Evolutionary conservation across 1,140 invertebrate species (phyloP), one percentile per base, ranked within the genome.

Genomic region (Hetaerina americana): DNA sequence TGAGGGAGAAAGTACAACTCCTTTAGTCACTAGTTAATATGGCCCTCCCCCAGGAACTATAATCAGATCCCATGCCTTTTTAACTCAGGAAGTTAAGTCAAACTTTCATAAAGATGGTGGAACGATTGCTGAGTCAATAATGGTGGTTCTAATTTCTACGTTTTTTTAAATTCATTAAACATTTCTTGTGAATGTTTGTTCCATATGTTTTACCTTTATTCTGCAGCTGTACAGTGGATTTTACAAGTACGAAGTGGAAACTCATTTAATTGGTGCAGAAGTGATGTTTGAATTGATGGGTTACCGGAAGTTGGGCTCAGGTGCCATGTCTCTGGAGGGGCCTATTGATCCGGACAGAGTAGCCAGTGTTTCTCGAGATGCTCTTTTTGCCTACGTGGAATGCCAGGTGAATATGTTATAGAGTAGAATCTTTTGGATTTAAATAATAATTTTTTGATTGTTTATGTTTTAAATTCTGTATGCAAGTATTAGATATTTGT

Each of bases 311-410:
- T 80, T 83, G 29, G 83, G 84, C 12, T 77, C 87, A 6, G 78
- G 82, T 10, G 81, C 81, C 15, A 80, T 85, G 68, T 78, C 85
- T 0, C 81, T 92, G 1, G 88, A 91, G 69, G 88, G 85, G 3
- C 90, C 92, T 3, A 86, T 92, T 40, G 92, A 93, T 79, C 90
- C 90, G 0, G 92, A 94, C 78, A 87, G 86, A 79, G 89, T 94
- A 0, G 87, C 88, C 0, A 87, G 86, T 71, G 87, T 95, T 0
- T 92, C 91, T 5, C 82, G 90, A 66, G 92, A 96, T 81, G 91
- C 92, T 3, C 85, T 94, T 73, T 87, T 93, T n/a, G 93, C 93
- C 25, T 91, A 92, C 80, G 92, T 92, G 49, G 93, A 95, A 82
- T 94, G 92, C 78, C 89, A 94, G 85, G 90, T 92, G 81, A 75